Conservation (phyloP, 1,140 invertebrate genomes). For the Ephestia elutella region DNA sequence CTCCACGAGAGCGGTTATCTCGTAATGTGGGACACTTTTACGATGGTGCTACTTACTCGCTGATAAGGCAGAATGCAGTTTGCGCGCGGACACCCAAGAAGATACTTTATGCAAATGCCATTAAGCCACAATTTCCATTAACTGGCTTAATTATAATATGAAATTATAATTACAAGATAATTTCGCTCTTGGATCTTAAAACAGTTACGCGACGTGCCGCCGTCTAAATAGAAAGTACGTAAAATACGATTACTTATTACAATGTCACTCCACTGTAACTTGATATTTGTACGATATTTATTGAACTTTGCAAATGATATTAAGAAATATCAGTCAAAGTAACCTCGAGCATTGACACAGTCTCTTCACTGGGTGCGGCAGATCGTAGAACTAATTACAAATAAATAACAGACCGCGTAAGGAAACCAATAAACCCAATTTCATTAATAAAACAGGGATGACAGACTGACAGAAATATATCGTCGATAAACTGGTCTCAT, state of each 20-base stretch:
- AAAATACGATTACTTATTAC: constrained; percentile 40
- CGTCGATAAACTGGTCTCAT: constrained; percentile 62
- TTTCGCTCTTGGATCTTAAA: constrained; percentile 61
- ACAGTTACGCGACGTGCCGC: constrained; percentile 58
- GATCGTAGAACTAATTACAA: constrained; percentile 29
- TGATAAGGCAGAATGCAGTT: constrained; percentile 55
- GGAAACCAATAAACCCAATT: constrained; percentile 66
- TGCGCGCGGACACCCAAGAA: constrained; percentile 47
- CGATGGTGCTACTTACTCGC: constrained; percentile 66
- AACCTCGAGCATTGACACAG: constrained; percentile 27
- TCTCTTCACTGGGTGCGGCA: constrained; percentile 26
- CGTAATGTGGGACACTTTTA: constrained; percentile 72
- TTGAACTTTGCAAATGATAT: constrained; percentile 65
- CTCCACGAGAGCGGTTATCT: constrained; percentile 66
- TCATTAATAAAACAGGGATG: constrained; percentile 38
- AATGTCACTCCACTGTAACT: constrained; percentile 31
- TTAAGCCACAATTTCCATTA: constrained; percentile 61
- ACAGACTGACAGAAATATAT: constrained; percentile 53
- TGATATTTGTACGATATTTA: constrained; percentile 13
- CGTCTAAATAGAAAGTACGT: constrained; percentile 56
- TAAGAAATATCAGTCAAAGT: constrained; percentile 67
- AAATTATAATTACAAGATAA: constrained; percentile 72
- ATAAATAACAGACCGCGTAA: constrained; percentile 50
- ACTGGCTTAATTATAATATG: constrained; percentile 56
- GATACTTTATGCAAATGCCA: constrained; percentile 53